Evolutionary conservation across 2,888 invertebrate genomes (phyloP).

Genomic region (Diadegma fenestrale): DNA sequence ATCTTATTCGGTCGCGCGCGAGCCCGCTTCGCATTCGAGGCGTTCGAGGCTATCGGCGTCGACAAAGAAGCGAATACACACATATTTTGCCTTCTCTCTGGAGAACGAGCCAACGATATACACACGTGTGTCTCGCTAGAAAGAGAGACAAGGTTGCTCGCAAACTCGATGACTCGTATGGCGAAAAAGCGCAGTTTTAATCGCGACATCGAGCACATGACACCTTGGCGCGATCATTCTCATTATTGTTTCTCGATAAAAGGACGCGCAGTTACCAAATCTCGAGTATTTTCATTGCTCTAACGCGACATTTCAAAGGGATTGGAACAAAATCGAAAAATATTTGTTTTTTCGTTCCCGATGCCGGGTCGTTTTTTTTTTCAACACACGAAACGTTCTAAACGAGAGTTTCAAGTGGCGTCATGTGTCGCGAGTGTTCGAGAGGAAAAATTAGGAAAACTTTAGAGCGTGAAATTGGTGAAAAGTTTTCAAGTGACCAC

Average conservation of each 20-base stretch:
- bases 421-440: background rate
- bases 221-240: constrained; percentile 31
- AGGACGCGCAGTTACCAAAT: background rate
- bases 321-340: background rate
- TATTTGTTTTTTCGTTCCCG: background rate
- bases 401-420: background rate
- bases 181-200: constrained; percentile 64
- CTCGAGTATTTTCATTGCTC: background rate
- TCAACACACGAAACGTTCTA: background rate
- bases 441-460: background rate
- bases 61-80: constrained; percentile 45
- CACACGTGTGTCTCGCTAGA: constrained; percentile 48
- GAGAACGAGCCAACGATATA: constrained; percentile 64
- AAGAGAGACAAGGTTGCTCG: constrained; percentile 53
- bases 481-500: constrained; percentile 36
- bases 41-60: constrained; percentile 61
- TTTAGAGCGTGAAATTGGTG: constrained; percentile 4
- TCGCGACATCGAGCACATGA: constrained; percentile 62
- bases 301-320: too few species aligned
- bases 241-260: background rate
- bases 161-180: constrained; percentile 37
- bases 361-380: background rate
- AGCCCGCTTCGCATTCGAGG: constrained; percentile 47
- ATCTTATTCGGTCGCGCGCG: constrained; percentile 25
- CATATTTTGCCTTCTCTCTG: constrained; percentile 54